phyloP scores from a whole-genome alignment of 2,797 vertebrate species.

The Siniperca obscura region DNA sequence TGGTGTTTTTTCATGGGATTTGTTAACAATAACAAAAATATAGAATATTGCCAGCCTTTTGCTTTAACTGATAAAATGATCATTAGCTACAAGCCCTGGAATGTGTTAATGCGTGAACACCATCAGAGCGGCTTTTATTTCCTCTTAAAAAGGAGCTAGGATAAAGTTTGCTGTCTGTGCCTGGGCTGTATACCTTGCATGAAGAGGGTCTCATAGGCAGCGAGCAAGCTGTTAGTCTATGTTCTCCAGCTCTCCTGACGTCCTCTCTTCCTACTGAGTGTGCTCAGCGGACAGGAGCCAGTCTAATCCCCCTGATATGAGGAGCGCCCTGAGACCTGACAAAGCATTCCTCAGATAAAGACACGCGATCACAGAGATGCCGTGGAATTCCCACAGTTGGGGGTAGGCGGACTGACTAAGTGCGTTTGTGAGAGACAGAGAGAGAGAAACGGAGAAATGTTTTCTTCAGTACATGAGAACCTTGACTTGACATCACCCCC shows the following conservation, averaged over 20 bases:
- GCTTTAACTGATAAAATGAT: slow-evolving; percentile 1
- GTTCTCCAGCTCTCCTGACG: slow-evolving; percentile 89
- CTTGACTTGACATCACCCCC: slow-evolving; percentile 84
- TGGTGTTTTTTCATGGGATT: background rate
- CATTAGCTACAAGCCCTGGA: slow-evolving; percentile 11
- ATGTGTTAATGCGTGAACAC: slow-evolving; percentile 78
- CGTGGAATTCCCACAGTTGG: slow-evolving; percentile 90
- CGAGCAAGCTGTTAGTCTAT: slow-evolving; percentile 92
- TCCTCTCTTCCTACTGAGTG: slow-evolving; percentile 71
- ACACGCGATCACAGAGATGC: slow-evolving; percentile 92
- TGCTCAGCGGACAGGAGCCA: slow-evolving; percentile 85
- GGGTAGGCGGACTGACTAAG: slow-evolving; percentile 57
- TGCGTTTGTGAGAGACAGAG: slow-evolving; percentile 47
- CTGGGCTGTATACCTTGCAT: slow-evolving; percentile 31
- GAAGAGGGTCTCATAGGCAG: slow-evolving; percentile 69
- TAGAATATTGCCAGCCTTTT: background rate
- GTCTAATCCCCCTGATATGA: slow-evolving; percentile 99
- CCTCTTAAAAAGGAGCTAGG: slow-evolving; percentile 67
- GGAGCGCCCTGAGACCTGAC: slow-evolving; percentile 97
- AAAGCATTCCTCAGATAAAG: slow-evolving; percentile 99
- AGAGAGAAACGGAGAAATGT: slow-evolving; percentile 65
- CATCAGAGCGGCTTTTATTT: slow-evolving; percentile 82
- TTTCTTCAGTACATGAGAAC: slow-evolving; percentile 81
- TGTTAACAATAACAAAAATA: background rate
- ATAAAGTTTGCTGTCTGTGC: slow-evolving; percentile 74